These are phyloP conservation scores for Xiphophorus maculatus DNA, from an alignment of 2,113 vertebrate genomes.

Conservation along the genomic window DNA sequence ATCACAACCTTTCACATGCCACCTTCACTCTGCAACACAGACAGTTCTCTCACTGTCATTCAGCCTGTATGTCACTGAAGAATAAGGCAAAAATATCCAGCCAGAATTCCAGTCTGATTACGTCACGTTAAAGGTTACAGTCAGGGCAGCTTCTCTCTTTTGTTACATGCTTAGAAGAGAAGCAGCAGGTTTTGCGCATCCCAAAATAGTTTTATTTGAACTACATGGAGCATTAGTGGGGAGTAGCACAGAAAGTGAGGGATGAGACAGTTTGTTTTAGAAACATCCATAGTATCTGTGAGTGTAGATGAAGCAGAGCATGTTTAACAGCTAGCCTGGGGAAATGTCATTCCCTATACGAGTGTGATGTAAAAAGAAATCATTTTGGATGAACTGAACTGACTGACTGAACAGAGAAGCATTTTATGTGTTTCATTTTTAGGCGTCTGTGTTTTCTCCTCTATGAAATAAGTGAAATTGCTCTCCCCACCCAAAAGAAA, in stretches of 20 bases:
- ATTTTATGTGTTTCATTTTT: slow-evolving; percentile 59
- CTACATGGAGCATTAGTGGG: slow-evolving; percentile 62
- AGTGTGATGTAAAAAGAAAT: slow-evolving; percentile 55
- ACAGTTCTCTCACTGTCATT: slow-evolving; percentile 1
- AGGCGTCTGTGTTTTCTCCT: slow-evolving; percentile 39
- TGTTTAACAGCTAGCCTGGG: slow-evolving; percentile 58
- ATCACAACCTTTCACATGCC: slow-evolving; percentile 39
- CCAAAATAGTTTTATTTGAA: slow-evolving; percentile 60
- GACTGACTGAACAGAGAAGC: slow-evolving; percentile 29
- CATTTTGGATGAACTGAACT: slow-evolving; percentile 30
- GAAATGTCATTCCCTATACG: slow-evolving; percentile 66
- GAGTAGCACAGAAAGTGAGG: slow-evolving; percentile 41
- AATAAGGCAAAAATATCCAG: slow-evolving; percentile 18
- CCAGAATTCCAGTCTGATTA: slow-evolving; percentile 16
- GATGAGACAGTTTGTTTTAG: slow-evolving; percentile 42
- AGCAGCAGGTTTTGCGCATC: slow-evolving; percentile 47
- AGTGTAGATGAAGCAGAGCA: slow-evolving; percentile 48
- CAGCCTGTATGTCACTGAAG: background rate
- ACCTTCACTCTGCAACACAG: background rate
- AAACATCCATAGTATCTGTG: slow-evolving; percentile 34
- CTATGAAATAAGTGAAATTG: slow-evolving; percentile 53
- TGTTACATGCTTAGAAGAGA: slow-evolving; percentile 26
- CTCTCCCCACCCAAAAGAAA: slow-evolving; percentile 27
- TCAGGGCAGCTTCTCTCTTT: slow-evolving; percentile 16
- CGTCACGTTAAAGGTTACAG: slow-evolving; percentile 42